Base-by-base conservation (phyloP, 2,888 invertebrate genomes). In the Drosophila subsilvestris region DNA sequence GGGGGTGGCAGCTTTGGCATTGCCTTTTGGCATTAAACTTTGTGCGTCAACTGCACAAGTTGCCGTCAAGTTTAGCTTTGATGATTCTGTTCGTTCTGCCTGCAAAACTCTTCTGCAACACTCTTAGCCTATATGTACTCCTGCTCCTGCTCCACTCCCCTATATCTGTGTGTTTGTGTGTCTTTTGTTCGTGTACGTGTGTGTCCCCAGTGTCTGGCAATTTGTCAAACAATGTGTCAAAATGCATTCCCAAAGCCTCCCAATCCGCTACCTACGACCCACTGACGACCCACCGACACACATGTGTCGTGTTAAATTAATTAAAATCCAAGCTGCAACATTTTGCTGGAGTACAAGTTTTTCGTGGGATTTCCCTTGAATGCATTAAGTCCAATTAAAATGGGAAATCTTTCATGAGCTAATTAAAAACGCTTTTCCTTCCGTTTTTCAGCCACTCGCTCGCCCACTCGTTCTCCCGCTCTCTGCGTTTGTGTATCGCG, bases 211-310 rank as follows among this genome's bases (percentile, higher is more conserved):
- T 72, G 78, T 77, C 83, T 76, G 78, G 81, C 84, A 86, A 88
- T 86, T 86, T 86, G 86, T 86, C 88, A 88, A 86, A 86, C 86
- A 88, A 86, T 88, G 88, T 86, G 83, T 84, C 88, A 86, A 74
- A 87, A 78, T 88, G 78, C 77, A 76, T 71, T 72, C 71, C 71
- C 68, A 53, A 58, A 48, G 69, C 58, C 69, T 32, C 43, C 7
- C 3, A 18, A 12, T 37, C 37, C 42, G 45, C 20, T 3, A 20
- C 20, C 20, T 20, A 20, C 20, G 20, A 20, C 20, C 20, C 20
- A 20, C 20, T 20, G 22, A 14, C 14, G 37, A 44, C 29, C 27
- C 27, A 44, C 29, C 32, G 4, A 32, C 12, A 12, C 29, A 32
- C 42, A 44, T 29, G 45, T 58, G 72, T 50, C 72, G 55, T 74